Evolutionary conservation across 92 coral and sea anemone genomes (phyloP).

Genomic region (Muricea muricata): DNA sequence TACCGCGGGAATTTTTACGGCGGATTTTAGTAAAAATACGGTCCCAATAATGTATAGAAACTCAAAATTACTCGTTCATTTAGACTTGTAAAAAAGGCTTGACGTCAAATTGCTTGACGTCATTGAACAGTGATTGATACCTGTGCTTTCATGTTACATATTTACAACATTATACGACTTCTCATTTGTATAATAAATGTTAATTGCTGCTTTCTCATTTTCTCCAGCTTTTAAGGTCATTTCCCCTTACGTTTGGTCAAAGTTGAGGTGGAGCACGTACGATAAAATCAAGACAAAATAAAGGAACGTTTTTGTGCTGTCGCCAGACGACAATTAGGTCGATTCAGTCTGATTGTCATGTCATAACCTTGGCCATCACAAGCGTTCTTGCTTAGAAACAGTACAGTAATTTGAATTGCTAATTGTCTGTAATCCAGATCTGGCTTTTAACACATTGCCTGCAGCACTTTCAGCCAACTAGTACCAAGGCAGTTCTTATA

Average conservation of each 20-base stretch:
- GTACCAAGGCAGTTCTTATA: background rate
- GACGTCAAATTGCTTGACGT: background rate
- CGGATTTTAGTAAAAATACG: background rate
- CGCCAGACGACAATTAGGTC: background rate
- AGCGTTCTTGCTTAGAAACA: background rate
- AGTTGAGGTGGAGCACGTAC: background rate
- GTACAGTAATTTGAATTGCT: conserved; percentile 23
- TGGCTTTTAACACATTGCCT: background rate
- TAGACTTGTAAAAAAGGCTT: background rate
- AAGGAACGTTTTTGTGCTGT: conserved; percentile 5
- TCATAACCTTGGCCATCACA: background rate
- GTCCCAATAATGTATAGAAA: background rate
- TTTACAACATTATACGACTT: background rate
- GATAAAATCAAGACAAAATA: background rate
- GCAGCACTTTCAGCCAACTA: background rate
- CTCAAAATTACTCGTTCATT: background rate
- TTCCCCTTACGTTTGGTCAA: background rate
- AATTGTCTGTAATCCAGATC: conserved; percentile 29
- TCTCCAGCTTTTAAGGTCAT: background rate
- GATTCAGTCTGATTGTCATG: conserved; percentile 14
- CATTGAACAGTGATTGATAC: background rate
- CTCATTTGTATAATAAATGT: background rate
- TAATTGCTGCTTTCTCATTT: background rate
- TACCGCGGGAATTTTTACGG: background rate
- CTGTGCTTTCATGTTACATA: too few relatives aligned